Conservation (phyloP, 2,888 invertebrate genomes). For the Lissocephala sabroskyi region DNA sequence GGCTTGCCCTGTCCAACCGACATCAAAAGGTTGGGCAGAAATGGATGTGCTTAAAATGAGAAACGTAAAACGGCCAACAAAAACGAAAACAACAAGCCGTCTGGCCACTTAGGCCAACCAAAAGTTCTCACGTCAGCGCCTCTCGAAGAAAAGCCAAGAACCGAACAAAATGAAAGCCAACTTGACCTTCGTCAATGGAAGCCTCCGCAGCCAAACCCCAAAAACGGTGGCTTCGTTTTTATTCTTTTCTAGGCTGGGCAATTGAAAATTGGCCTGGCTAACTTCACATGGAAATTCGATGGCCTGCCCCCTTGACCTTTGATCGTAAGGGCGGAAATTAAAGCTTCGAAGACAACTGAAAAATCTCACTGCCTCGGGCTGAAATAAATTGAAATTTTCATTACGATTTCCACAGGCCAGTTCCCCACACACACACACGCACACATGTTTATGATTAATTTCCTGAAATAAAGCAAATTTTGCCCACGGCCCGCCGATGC, state of each 20-base stretch:
- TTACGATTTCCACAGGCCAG: constrained; percentile 17
- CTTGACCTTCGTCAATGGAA: too few relatives aligned
- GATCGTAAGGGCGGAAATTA: too few relatives aligned
- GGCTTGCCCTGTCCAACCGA: constrained; percentile 37
- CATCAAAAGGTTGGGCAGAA: constrained; percentile 33
- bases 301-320: too few relatives aligned
- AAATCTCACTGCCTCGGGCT: background rate
- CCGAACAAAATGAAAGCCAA: constrained; percentile 17
- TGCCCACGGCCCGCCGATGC: constrained; percentile 23
- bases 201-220: too few relatives aligned
- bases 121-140: background rate
- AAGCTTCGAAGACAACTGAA: too few relatives aligned
- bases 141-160: too few relatives aligned
- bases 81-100: constrained; percentile 9
- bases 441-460: constrained; percentile 56
- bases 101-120: constrained; percentile 25
- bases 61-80: too few relatives aligned
- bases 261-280: too few relatives aligned
- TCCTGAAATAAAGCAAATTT: constrained; percentile 44
- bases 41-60: too few relatives aligned
- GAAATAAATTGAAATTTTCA: constrained; percentile 56
- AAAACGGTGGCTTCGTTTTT: too few relatives aligned
- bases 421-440: background rate
- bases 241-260: too few relatives aligned
- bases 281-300: too few relatives aligned